Evolutionary conservation across 2,113 vertebrate genomes (phyloP), one percentile per base, ranked within the genome.

Genomic region (Emydura subglobosa): DNA sequence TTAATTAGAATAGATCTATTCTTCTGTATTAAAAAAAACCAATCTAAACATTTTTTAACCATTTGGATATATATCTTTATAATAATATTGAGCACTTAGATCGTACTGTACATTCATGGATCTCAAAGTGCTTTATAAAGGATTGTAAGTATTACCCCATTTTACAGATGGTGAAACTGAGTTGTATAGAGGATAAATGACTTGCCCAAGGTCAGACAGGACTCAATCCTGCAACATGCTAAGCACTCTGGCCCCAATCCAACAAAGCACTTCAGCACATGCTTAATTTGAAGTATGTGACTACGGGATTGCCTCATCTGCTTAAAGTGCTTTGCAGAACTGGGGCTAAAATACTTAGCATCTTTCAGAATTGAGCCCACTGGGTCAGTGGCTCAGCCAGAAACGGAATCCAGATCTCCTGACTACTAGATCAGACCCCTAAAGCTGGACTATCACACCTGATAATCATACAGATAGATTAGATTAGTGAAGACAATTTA

Each of bases 1-100:
- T 96, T 96, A 97, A 96, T 97, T 97, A 93, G 82, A 91, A 87
- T 54, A 92, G 78, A 88, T 13, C 5, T 74, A 81, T 83, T 74
- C 42, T 93, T 96, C 92, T 2, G 34, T 24, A 85, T 95, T 80
- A 72, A 90, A 85, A 96, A 85, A 10, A 49, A 74, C 19, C 50
- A 1, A 79, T 50, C 1, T 1, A 47, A 88, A 74, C 4, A 82
- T 51, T 90, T 95, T 93, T 94, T 86, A 85, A 91, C 3, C 1
- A 34, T 53, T 87, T 47, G 85, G 14, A 92, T 88, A 79, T 49
- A 79, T 57, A 87, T 83, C 39, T 68, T 76, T 92, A 83, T 17
- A 81, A 87, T 39, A 5, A 4, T 21, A 86, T 25, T 72, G 68
- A 31, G 16, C 7, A 51, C 1, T 27, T 27, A 95, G 55, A 24